Evolutionary conservation across 2,113 vertebrate genomes (phyloP), one percentile per base, ranked within the genome.

Genomic region (Atrichornis clamosus): DNA sequence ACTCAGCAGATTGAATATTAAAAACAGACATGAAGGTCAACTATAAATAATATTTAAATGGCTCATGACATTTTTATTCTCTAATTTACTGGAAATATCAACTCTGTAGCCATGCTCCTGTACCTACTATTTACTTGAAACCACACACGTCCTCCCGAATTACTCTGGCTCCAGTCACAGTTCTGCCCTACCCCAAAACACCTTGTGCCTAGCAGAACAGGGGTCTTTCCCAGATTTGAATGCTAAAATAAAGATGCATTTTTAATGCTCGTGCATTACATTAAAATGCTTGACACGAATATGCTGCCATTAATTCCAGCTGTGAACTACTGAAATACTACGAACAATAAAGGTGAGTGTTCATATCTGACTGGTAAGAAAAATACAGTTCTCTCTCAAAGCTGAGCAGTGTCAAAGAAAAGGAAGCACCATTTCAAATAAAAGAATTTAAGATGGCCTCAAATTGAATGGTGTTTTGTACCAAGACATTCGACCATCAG

Each of bases 1-100:
- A 96, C 63, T 87, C 52, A 77, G 74, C 80, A 89, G 47, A 94
- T 62, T 97, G 91, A 95, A 96, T 93, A 94, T 94, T 89, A 96
- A 96, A 96, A 93, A 65, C 90, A 96, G 79, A 91, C 78, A 85
- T 93, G 80, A 96, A 95, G 80, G 80, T 93, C 89, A 92, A 87
- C 96, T 90, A 95, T 94, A 91, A 95, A 90, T 89, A 95, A 94
- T 78, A 93, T 70, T 96, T 87, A 52, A 96, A 94, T 95, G 89
- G 84, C 52, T 93, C 28, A 4, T 96, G 84, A 60, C 87, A 82
- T 95, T 94, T 96, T 92, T 78, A 88, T 82, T 67, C 63, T 91
- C 62, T 79, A 91, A 93, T 96, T 96, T 92, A 53, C 63, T 92
- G 85, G 69, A 94, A 89, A 89, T 92, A 94, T 30, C 92, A 95